Conservation (phyloP, 2,888 invertebrate species). For the Cheilosia urbana region DNA sequence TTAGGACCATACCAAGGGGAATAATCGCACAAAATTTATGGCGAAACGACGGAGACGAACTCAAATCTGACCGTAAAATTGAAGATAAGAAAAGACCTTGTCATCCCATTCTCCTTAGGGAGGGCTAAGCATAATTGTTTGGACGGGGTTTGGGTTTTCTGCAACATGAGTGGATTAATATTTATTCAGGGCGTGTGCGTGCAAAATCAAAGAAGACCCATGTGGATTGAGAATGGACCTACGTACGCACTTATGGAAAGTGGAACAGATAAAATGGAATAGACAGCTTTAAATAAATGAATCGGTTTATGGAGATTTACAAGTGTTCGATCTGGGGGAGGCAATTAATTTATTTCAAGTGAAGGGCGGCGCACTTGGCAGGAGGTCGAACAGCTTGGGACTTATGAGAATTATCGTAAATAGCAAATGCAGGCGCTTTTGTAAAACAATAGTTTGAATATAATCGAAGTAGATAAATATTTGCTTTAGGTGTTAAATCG, state of each 20-base stretch:
- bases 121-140: conserved; percentile 38
- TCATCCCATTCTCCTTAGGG: conserved; percentile 33
- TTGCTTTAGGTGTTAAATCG: no score
- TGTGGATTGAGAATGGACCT: conserved; percentile 27
- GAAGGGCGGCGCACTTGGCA: background rate
- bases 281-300: conserved; percentile 13
- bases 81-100: conserved; percentile 60
- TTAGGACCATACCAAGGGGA: conserved; percentile 10
- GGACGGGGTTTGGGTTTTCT: conserved; percentile 15
- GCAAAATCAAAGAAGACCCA: conserved; percentile 43
- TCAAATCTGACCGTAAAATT: conserved; percentile 54
- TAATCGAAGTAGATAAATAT: no score
- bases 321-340: conserved; percentile 2
- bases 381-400: no score
- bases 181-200: conserved; percentile 51
- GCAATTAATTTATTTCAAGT: conserved; percentile 3
- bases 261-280: conserved; percentile 30
- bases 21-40: conserved; percentile 53
- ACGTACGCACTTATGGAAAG: background rate
- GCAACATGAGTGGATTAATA: conserved; percentile 44
- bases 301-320: background rate
- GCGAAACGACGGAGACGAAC: conserved; percentile 9
- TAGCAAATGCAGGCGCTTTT: no score
- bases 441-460: no score
- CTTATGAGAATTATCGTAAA: no score